A percentile compares a stretch with the other conserved stretches of the same genome.
Conservation (phyloP, 2,888 invertebrate genomes). For the Yponomeuta sedellus region DNA sequence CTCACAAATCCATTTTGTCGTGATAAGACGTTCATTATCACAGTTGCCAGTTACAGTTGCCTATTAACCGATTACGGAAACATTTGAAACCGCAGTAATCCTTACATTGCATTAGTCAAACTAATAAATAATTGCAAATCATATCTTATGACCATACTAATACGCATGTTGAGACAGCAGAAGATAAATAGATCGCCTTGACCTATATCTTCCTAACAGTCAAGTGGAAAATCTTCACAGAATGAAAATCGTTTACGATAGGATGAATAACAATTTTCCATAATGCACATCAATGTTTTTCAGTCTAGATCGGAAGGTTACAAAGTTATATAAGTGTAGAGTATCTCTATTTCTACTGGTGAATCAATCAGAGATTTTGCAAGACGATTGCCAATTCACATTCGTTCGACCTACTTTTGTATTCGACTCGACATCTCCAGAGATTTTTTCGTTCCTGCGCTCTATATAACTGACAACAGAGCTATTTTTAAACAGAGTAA, state of each 20-base stretch:
- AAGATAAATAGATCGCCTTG: background rate
- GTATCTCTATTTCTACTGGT: background rate
- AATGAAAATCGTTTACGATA: background rate
- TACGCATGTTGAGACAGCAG: background rate
- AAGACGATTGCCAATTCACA: conserved; percentile 10
- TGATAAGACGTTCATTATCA: background rate
- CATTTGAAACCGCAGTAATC: background rate
- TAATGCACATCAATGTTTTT: background rate
- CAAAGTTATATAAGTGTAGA: background rate
- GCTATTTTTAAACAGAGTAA: conserved; percentile 1
- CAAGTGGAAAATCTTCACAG: background rate
- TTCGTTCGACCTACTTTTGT: background rate
- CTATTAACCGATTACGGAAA: background rate
- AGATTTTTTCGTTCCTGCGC: conserved; percentile 4
- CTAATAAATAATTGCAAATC: background rate
- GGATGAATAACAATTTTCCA: background rate
- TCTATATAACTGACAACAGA: conserved; percentile 1
- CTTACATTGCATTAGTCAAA: background rate
- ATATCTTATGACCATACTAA: background rate
- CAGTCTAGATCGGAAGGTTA: background rate
- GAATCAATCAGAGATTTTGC: conserved; percentile 20
- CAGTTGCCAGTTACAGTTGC: background rate
- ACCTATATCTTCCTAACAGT: background rate
- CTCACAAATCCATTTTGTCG: background rate
- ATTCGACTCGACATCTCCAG: conserved; percentile 7